Evolutionary conservation across 2,113 vertebrate genomes (phyloP).

Genomic region (Onychostruthus taczanowskii): DNA sequence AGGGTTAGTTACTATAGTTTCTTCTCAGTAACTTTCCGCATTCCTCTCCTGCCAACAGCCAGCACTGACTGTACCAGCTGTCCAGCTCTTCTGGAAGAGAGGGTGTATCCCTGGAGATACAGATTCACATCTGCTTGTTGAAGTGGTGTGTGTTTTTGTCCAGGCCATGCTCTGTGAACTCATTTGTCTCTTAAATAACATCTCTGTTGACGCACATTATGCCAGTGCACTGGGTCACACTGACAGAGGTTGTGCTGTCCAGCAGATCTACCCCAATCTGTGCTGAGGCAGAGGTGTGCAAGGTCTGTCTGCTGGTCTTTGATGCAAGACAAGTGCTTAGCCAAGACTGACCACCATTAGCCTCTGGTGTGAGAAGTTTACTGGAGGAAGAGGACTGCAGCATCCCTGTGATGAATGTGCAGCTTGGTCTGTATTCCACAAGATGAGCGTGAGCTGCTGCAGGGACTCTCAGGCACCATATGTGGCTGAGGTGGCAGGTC

Average conservation of each 20-base stretch:
- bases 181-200: fast-evolving
- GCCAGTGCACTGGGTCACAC: fast-evolving
- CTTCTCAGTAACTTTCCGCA: neutral
- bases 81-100: neutral
- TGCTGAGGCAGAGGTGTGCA: neutral
- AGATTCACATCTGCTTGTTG: neutral
- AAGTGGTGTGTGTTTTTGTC: neutral
- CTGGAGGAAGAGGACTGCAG: neutral
- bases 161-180: neutral
- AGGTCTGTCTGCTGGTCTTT: neutral
- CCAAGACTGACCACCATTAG: neutral
- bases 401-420: neutral
- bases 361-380: neutral
- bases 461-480: neutral
- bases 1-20: neutral
- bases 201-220: neutral
- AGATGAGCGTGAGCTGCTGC: fast-evolving
- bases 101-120: neutral
- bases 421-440: neutral
- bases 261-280: neutral
- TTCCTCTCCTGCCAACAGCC: neutral
- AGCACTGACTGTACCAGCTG: fast-evolving
- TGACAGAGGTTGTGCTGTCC: neutral
- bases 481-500: neutral
- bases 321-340: neutral